A percentile compares a stretch with the other conserved stretches of the same genome.
Evolutionary conservation across 2,113 vertebrate genomes (phyloP).

Genomic region (Sprattus sprattus): DNA sequence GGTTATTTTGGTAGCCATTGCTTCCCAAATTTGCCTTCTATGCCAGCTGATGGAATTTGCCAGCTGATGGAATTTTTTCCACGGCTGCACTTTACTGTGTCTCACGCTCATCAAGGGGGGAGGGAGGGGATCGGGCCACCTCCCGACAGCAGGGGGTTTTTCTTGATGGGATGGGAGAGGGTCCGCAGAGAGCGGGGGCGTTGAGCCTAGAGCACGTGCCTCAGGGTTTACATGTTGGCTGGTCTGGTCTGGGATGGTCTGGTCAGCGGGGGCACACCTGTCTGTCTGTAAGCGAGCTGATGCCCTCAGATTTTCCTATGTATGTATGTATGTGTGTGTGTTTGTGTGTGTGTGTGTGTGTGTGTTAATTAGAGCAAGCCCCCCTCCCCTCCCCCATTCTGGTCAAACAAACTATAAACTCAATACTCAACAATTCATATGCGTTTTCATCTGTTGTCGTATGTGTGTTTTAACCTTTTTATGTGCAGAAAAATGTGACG

Average conservation of each 20-base stretch:
- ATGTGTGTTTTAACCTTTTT: not conserved
- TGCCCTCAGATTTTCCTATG: not conserved
- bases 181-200: too few relatives aligned
- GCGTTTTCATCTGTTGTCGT: not conserved
- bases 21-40: constrained; percentile 24
- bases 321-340: not conserved
- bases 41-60: too few relatives aligned
- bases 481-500: not conserved
- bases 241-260: not conserved
- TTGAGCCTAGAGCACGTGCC: constrained; percentile 13
- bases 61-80: constrained; percentile 42
- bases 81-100: constrained; percentile 29
- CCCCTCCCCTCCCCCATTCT: not conserved
- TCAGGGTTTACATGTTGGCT: not conserved
- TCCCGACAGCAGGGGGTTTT: not conserved
- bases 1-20: constrained; percentile 27
- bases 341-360: not conserved
- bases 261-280: not conserved
- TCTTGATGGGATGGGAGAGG: not conserved
- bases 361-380: not conserved
- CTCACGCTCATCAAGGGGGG: not conserved
- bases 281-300: not conserved
- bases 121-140: not conserved
- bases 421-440: too few relatives aligned
- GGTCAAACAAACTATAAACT: not conserved